Base-by-base conservation (phyloP, 2,888 invertebrate species). In the Acanthosepion pharaonis region DNA sequence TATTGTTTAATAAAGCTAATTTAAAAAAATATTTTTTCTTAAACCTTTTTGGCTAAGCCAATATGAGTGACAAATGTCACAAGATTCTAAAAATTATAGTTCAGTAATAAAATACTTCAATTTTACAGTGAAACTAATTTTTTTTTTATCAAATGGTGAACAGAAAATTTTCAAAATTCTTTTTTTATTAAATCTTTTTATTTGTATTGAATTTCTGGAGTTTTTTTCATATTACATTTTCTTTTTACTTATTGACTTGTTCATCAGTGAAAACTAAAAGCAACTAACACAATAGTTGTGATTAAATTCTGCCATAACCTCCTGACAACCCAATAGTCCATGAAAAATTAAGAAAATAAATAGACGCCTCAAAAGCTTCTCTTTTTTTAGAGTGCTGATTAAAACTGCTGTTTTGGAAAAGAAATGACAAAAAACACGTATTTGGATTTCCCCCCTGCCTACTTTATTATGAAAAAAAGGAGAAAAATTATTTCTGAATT, bases 251-350 rank as follows among this genome's bases (percentile, higher is more conserved):
- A n/a, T n/a, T 78, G 78, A 78, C n/a, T 78, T 78, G n/a, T 78
- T 78, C 78, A 78, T 78, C 15, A 11, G 78, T 78, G 18, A 78
- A n/a, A 78, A 78, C 23, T 78, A 2, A n/a, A 15, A 78, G 33
- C n/a, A 78, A 78, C 15, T n/a, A 78, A 33, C 23, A n/a, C n/a
- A 78, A 5, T n/a, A n/a, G 78, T n/a, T 78, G 78, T 78, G 15
- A n/a, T 78, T 78, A 9, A 33, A 78, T 78, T 78, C 78, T n/a
- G n/a, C 78, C 78, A 78, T 78, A 78, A 78, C 78, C n/a, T 78
- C 78, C 78, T n/a, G n/a, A 78, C n/a, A 78, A 78, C 78, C n/a
- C 78, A 78, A n/a, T 78, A 78, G 78, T 78, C n/a, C n/a, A 78
- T 11, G 15, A 78, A 78, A 33, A 11, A 78, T 15, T 33, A 15